A percentile compares a stretch with the other conserved stretches of the same genome.
phyloP scores from a whole-genome alignment of 2,888 invertebrate genomes.

The Embidobia sp. region DNA sequence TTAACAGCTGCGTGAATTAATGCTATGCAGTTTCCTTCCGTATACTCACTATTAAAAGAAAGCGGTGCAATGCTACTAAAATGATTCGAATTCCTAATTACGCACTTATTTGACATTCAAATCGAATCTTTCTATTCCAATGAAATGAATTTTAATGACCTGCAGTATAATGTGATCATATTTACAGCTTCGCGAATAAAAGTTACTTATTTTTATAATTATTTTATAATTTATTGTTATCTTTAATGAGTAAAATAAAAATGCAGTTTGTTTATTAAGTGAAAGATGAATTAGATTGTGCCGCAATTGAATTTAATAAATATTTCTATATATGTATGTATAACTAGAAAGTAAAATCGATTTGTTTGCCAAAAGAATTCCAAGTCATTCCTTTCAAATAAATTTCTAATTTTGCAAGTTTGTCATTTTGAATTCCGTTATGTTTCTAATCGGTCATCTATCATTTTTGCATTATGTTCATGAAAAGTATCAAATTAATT shows the following conservation, averaged over 20 bases:
- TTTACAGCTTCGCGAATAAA: too few species aligned
- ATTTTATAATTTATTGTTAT: too few species aligned
- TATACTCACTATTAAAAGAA: constrained; percentile 46
- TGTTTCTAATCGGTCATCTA: constrained; percentile 42
- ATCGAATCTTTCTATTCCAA: constrained; percentile 3
- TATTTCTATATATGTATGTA: constrained; percentile 9
- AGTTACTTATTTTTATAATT: too few species aligned
- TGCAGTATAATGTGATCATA: too few species aligned
- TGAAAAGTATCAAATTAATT: constrained; percentile 9
- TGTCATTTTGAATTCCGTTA: constrained; percentile 38
- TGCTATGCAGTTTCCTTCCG: constrained; percentile 44
- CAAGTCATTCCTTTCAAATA: constrained; percentile 59
- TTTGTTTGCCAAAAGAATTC: constrained; percentile 53
- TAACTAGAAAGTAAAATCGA: constrained; percentile 45
- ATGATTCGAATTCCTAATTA: constrained; percentile 39
- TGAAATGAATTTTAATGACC: constrained; percentile 10
- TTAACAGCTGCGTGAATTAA: constrained; percentile 30
- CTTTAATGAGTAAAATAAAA: too few species aligned
- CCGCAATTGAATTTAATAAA: constrained; percentile 18
- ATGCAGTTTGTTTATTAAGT: too few species aligned
- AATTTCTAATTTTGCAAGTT: constrained; percentile 51
- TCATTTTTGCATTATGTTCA: constrained; percentile 19
- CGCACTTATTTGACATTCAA: constrained; percentile 20
- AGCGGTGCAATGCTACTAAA: constrained; percentile 31
- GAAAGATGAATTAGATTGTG: too few species aligned